Base-by-base conservation (phyloP, 2,113 vertebrate genomes). In the Sprattus sprattus region DNA sequence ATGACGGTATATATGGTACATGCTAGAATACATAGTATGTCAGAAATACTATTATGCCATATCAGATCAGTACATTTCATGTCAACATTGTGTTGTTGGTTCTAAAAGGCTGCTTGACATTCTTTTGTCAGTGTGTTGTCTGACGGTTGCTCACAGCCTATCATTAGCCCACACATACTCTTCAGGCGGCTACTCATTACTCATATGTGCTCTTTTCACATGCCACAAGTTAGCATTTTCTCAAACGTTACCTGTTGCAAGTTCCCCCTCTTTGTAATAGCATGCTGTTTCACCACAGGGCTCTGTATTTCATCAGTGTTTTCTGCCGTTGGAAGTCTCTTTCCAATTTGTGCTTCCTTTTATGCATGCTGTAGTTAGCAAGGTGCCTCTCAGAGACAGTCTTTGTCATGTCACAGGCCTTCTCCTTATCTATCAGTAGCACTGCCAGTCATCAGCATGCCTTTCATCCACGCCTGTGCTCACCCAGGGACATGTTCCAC, bases 401-500 rank as follows among this genome's bases (percentile, higher is more conserved):
- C 22, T 28, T 67, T 67, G 64, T 67, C 64, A 25, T 6, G 64
- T 67, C 64, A 11, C n/a, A 11, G 64, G 64, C n/a, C 1, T 67
- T 67, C 1, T n/a, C 22, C 60, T 67, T 28, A n/a, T 67, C 60
- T 28, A 28, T 67, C 25, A 67, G 60, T 28, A 8, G 7, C n/a
- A 8, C n/a, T 67, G 60, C 2, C 60, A 67, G 64, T 28, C n/a
- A 1, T 6, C 64, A 28, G 64, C 64, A 67, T 67, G n/a, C 64
- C 64, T 67, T 67, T 67, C 25, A 67, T 67, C 64, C 13, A 7
- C 10, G 64, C 60, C 22, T 67, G 64, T 67, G 71, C 71, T 78
- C 71, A 78, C 28, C 71, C 71, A 78, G 71, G 71, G 71, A 78
- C 28, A 78, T 78, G 71, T 15, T 78, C 71, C 28, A 16, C 71